Base-by-base conservation (phyloP, 2,888 invertebrate genomes). In the Timema cristinae region DNA sequence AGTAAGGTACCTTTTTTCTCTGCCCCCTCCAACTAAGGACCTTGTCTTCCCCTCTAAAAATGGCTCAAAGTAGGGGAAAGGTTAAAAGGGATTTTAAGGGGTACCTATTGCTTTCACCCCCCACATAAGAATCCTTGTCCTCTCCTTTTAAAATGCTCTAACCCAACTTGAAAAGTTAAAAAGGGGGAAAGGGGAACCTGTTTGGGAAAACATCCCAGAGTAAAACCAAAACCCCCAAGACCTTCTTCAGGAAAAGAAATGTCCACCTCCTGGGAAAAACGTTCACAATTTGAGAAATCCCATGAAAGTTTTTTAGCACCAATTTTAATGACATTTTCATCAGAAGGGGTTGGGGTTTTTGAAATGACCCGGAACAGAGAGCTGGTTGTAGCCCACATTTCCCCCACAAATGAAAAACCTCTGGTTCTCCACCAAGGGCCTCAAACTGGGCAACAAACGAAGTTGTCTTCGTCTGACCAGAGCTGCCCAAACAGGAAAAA, bases 391-490 rank as follows among this genome's bases (percentile, higher is more conserved):
- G 74, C 86, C 84, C 32, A 91, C 79, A 92, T 88, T 82, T 92
- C 91, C 81, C 91, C 89, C 6, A 91, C 81, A 71, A 92, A 69
- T 88, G 85, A 78, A 87, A 87, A 88, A 79, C 89, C 85, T 76
- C 92, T 83, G 73, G 84, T 85, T 75, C 86, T 85, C 91, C 91
- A 92, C 66, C 86, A 73, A 92, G 81, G 2, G 91, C 91, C 79
- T 88, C 88, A 32, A 32, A 86, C 84, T 6, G 92, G 91, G 80
- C 91, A 91, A 69, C 85, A 83, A 6, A 89, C 88, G 80, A 92
- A 92, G 77, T 89, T 89, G 80, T 92, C 91, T 89, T 89, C 78
- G 87, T 86, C 78, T 86, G 85, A 32, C 91, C 74, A 92, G 83
- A 73, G 90, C 92, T 91, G 77, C 16, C 83, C 81, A 77, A 51